These are phyloP conservation scores for Ormia ochracea DNA, from an alignment of 2,888 invertebrate genomes.

Conservation along the genomic window DNA sequence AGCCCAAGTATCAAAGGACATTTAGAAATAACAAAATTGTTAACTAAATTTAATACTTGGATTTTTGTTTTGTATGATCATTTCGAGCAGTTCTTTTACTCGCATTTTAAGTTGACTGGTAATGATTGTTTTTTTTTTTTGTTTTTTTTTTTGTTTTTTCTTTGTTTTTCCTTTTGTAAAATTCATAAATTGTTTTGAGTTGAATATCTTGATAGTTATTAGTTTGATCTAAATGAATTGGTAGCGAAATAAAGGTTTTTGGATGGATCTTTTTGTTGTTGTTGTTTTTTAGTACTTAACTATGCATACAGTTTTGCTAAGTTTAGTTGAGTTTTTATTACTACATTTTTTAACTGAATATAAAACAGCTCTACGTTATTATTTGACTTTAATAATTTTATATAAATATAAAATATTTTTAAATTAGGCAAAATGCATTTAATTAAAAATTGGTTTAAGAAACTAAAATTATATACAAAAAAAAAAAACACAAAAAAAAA, in stretches of 20 bases:
- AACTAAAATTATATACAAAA: slow-evolving; percentile 11
- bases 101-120: not conserved
- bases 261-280: slow-evolving; percentile 63
- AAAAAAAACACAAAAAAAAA: no score
- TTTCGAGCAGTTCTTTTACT: not conserved
- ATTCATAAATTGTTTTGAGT: slow-evolving; percentile 14
- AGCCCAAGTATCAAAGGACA: slow-evolving; percentile 73
- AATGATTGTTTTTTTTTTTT: slow-evolving; percentile 9
- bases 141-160: no score
- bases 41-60: slow-evolving; percentile 3
- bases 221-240: slow-evolving; percentile 48
- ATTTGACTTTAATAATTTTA: slow-evolving; percentile 3
- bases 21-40: not conserved
- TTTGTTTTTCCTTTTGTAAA: not conserved
- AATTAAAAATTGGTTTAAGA: slow-evolving; percentile 5
- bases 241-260: slow-evolving; percentile 69
- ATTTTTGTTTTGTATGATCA: slow-evolving; percentile 12
- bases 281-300: slow-evolving; percentile 43
- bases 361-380: slow-evolving; percentile 38
- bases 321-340: slow-evolving; percentile 37
- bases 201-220: slow-evolving; percentile 13
- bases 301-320: slow-evolving; percentile 30
- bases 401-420: slow-evolving; percentile 9
- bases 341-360: slow-evolving; percentile 42
- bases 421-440: slow-evolving; percentile 37